Evolutionary conservation across 2,888 invertebrate species (phyloP).

Genomic region (Acronicta alni): DNA sequence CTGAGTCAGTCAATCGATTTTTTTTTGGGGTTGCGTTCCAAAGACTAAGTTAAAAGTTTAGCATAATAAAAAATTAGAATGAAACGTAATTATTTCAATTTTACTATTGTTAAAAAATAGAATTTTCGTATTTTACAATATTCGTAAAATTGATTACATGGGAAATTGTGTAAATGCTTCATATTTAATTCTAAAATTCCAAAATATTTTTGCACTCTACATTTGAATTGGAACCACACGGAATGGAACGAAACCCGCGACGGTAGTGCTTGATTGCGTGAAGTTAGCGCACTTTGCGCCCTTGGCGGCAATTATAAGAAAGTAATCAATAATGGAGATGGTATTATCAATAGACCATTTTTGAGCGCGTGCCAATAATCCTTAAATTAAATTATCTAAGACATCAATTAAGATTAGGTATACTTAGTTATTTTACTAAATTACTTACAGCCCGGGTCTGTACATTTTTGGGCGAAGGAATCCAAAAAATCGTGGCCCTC

Average conservation of each 20-base stretch:
- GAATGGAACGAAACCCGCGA: neutral
- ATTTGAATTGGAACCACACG: neutral
- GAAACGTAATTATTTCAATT: neutral
- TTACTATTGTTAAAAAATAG: neutral
- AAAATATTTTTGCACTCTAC: neutral
- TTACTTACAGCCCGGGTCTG: constrained; percentile 95
- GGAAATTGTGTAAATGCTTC: neutral
- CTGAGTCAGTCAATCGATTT: constrained; percentile 66
- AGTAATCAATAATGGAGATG: constrained; percentile 62
- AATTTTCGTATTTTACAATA: neutral
- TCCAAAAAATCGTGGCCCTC: constrained; percentile 94
- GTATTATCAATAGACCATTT: constrained; percentile 29
- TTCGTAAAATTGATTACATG: neutral
- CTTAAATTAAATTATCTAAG: constrained; percentile 51
- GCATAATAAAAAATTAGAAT: too few species aligned
- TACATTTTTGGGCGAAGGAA: constrained; percentile 93
- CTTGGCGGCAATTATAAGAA: constrained; percentile 66
- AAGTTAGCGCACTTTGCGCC: constrained; percentile 40
- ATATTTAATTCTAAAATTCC: neutral
- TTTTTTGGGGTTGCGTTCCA: constrained; percentile 57
- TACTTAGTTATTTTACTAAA: neutral
- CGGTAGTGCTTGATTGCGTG: constrained; percentile 37
- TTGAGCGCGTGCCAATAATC: constrained; percentile 33
- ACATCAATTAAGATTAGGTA: neutral
- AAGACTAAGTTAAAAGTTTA: constrained; percentile 3